Conservation (phyloP, 2,888 invertebrate genomes). For the Drosophila sordidapex region DNA sequence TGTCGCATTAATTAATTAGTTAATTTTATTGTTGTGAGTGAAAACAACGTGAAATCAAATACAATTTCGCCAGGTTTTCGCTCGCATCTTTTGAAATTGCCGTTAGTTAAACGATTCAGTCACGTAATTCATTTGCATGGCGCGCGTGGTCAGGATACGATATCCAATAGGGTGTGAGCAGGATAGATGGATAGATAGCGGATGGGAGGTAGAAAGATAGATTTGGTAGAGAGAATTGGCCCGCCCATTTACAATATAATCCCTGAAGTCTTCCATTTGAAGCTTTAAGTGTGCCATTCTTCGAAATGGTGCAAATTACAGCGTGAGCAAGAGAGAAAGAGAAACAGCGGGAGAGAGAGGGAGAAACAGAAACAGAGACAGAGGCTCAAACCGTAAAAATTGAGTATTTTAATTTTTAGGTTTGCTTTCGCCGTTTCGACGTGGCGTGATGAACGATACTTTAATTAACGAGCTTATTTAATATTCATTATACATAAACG, state of each 20-base stretch:
- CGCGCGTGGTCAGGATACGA: conserved; percentile 57
- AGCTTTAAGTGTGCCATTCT: conserved; percentile 3
- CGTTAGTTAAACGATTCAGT: conserved; percentile 59
- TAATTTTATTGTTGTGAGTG: conserved; percentile 55
- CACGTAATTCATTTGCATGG: conserved; percentile 69
- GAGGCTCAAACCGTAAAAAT: not conserved
- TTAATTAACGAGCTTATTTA: not conserved
- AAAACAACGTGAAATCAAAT: conserved; percentile 55
- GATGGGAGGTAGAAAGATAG: not conserved
- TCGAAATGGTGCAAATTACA: not conserved
- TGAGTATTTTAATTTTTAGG: not conserved
- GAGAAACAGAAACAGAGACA: not conserved
- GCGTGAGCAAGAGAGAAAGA: not conserved
- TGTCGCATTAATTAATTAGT: conserved; percentile 62
- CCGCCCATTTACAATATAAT: not conserved
- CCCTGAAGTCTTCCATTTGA: not conserved
- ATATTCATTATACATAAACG: not conserved
- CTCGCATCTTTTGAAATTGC: conserved; percentile 51
- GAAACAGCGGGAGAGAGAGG: not conserved
- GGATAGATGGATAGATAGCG: not conserved
- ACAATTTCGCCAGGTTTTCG: conserved; percentile 24
- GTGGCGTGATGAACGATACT: not conserved
- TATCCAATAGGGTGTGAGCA: conserved; percentile 33
- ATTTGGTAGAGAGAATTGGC: too few relatives aligned
- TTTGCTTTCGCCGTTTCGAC: not conserved